Evolutionary conservation across 2,888 invertebrate genomes (phyloP), one percentile per base, ranked within the genome.

Genomic region (Drosophila engyochracea): DNA sequence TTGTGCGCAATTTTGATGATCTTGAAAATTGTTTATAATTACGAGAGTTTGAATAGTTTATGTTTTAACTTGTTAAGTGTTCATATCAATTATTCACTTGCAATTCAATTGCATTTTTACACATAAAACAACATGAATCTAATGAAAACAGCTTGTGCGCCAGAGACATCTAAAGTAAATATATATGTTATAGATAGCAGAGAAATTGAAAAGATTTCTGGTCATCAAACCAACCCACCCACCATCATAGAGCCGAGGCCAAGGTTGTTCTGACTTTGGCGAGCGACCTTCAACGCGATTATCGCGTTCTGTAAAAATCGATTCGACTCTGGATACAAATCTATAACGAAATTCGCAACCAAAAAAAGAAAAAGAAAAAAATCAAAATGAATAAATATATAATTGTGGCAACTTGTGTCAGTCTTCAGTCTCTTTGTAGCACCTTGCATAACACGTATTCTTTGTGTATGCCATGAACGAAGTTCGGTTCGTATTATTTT

Each of bases 31-130:
- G n/a, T 30, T 19, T 19, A 6, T 41, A 22, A 41, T 30, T 30
- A 57, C 14, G 39, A 14, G 25, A 55, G 55, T 55, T 55, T 55
- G 19, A 37, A 19, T 28, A 55, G 55, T 28, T 37, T 7, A 14
- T 14, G 9, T 16, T 28, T n/a, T 30, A 39, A 28, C n/a, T 39
- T 25, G 19, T 12, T 16, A 3, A 16, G 7, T 7, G 47, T 9
- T 47, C 22, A 19, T 4, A 4, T 57, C 4, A n/a, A 7, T 14
- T 25, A 55, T 19, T 55, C 6, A 25, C 54, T 25, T 12, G 33
- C 33, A 35, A 33, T 12, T 55, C 19, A 55, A 55, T 54, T 35
- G 22, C 12, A 12, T 12, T 22, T 22, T 22, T 5, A 12, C 44
- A 44, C 44, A 44, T 44, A 22, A 14, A 7, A 12, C n/a, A 44